Percentiles rank a stretch among this genome's conserved stretches.
phyloP scores from a whole-genome alignment of 2,797 vertebrate species.

The Sphenodon punctatus region DNA sequence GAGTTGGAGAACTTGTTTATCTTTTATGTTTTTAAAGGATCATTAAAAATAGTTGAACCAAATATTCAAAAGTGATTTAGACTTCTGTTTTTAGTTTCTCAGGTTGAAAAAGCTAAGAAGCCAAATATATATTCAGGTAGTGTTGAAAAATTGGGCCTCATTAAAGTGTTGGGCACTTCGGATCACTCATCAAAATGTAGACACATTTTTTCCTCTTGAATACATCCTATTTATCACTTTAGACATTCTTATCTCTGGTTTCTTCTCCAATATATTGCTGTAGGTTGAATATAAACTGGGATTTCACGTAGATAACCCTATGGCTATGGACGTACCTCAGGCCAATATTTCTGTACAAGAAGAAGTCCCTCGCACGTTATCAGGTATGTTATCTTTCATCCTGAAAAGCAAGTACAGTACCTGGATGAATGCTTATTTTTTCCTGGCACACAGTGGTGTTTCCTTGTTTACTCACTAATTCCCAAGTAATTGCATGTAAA shows the following conservation, averaged over 20 bases:
- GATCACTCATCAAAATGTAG: too few species aligned
- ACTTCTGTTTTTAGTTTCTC: not conserved
- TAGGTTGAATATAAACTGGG: conserved; percentile 94
- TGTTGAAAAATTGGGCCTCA: too few species aligned
- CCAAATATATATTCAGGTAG: not conserved
- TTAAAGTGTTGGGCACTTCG: too few species aligned
- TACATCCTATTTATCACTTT: not conserved
- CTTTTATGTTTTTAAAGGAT: not conserved
- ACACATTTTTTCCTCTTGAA: too few species aligned
- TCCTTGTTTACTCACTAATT: not conserved
- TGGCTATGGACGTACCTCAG: conserved; percentile 88
- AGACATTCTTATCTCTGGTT: not conserved
- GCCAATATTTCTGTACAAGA: conserved; percentile 92
- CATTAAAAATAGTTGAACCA: too few species aligned
- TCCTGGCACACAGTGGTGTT: not conserved
- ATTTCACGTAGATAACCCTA: conserved; percentile 90
- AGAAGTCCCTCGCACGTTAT: conserved; percentile 89
- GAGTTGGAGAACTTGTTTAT: too few species aligned
- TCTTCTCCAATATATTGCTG: not conserved
- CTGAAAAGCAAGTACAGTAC: not conserved
- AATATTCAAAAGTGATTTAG: too few species aligned
- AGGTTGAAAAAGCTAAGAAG: not conserved
- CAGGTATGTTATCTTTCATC: conserved; percentile 77
- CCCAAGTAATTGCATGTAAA: not conserved
- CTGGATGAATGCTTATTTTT: not conserved